Evolutionary conservation across 2,888 invertebrate genomes (phyloP).

Genomic region (Plusia festucae): DNA sequence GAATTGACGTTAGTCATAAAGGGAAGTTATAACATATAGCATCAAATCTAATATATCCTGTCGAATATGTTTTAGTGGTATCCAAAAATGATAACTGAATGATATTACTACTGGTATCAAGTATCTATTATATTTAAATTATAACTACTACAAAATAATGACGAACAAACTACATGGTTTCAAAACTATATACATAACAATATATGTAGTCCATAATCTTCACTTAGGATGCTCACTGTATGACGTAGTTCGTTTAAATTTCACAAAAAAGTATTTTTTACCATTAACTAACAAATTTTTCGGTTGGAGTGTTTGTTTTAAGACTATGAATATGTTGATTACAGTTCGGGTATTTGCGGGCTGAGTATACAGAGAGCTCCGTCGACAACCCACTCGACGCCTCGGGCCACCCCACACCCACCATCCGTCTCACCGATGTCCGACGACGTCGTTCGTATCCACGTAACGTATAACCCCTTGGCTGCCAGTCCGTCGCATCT

Average conservation of each 20-base stretch:
- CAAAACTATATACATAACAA: background rate
- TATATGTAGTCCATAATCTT: background rate
- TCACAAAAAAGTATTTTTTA: background rate
- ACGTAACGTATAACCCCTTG: constrained; percentile 92
- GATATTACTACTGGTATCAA: too few species aligned
- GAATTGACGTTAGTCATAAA: background rate
- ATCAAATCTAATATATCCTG: background rate
- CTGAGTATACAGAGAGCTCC: constrained; percentile 87
- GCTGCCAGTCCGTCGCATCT: constrained; percentile 88
- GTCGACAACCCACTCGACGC: constrained; percentile 90
- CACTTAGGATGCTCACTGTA: background rate
- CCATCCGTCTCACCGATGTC: constrained; percentile 90
- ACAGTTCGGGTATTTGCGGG: constrained; percentile 85
- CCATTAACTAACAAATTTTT: background rate
- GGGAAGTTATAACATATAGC: background rate
- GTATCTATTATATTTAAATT: too few species aligned
- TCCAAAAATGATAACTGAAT: too few species aligned
- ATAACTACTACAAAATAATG: too few species aligned
- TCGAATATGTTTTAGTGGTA: background rate
- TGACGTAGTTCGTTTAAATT: background rate
- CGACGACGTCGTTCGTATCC: constrained; percentile 93
- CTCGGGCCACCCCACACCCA: constrained; percentile 91
- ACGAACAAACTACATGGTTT: too few species aligned
- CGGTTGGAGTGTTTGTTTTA: background rate
- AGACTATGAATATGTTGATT: constrained; percentile 53